A percentile compares a stretch with the other conserved stretches of the same genome.
These are phyloP conservation scores for Drosophila novamexicana DNA, from an alignment of 1,140 invertebrate genomes.

Conservation along the genomic window DNA sequence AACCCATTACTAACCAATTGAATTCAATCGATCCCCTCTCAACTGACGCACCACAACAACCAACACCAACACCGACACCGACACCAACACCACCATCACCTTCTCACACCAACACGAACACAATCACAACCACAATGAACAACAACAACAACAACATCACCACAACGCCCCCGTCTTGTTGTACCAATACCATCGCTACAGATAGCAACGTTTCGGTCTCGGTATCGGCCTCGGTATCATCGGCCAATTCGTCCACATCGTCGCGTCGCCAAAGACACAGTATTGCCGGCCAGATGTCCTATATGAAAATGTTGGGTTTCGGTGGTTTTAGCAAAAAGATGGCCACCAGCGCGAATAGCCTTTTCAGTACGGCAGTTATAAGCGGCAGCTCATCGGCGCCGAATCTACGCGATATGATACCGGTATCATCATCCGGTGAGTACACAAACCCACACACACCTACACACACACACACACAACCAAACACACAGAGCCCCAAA, in stretches of 20 bases:
- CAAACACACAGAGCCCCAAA: too few relatives aligned
- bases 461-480: background rate
- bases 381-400: slow-evolving; percentile 96
- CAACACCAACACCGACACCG: slow-evolving; percentile 25
- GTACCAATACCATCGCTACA: slow-evolving; percentile 73
- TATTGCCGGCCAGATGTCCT: slow-evolving; percentile 96
- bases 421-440: slow-evolving; percentile 90
- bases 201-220: slow-evolving; percentile 78
- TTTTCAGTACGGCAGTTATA: slow-evolving; percentile 97
- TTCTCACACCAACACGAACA: slow-evolving; percentile 27
- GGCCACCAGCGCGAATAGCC: slow-evolving; percentile 89
- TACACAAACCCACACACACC: slow-evolving; percentile 27
- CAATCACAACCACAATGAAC: slow-evolving; percentile 22
- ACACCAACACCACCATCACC: slow-evolving; percentile 22
- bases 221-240: slow-evolving; percentile 74
- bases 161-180: slow-evolving; percentile 46
- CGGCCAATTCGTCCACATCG: slow-evolving; percentile 84
- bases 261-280: slow-evolving; percentile 95
- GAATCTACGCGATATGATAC: slow-evolving; percentile 94
- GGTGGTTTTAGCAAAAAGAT: slow-evolving; percentile 88
- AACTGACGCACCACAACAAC: slow-evolving; percentile 47
- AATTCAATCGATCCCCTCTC: slow-evolving; percentile 53
- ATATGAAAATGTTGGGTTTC: slow-evolving; percentile 94
- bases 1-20: slow-evolving; percentile 61
- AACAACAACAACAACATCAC: slow-evolving; percentile 22